Conservation (phyloP, 2,797 vertebrate species). For the Cephalopachus bancanus region DNA sequence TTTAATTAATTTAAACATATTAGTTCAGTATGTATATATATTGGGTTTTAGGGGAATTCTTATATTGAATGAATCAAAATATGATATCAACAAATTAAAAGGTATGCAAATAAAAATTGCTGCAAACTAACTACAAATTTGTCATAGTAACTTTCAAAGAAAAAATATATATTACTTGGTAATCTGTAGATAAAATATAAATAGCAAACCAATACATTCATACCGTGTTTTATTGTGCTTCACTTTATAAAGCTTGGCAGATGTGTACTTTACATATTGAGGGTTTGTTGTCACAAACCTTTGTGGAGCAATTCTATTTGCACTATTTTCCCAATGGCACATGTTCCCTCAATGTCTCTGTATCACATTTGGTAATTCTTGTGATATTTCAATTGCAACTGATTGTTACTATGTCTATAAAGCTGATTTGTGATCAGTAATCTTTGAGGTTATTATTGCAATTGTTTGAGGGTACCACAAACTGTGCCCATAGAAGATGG, state of each 20-base stretch:
- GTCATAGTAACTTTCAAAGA: not conserved
- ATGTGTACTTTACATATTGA: not conserved
- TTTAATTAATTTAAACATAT: not conserved
- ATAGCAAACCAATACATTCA: not conserved
- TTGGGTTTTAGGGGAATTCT: not conserved
- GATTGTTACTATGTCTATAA: not conserved
- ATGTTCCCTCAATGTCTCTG: not conserved
- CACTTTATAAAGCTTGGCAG: not conserved
- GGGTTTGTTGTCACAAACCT: not conserved
- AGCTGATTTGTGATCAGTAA: not conserved
- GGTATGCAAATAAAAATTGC: not conserved
- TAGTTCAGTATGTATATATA: not conserved
- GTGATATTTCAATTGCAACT: not conserved
- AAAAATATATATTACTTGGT: not conserved
- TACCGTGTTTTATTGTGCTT: too few species aligned
- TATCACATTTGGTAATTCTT: not conserved
- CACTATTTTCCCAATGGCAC: not conserved
- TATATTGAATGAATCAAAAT: not conserved
- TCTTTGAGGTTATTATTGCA: not conserved
- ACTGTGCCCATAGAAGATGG: not conserved
- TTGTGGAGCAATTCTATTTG: not conserved
- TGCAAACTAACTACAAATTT: not conserved
- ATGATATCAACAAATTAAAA: not conserved
- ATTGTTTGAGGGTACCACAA: not conserved
- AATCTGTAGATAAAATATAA: not conserved